phyloP scores from a whole-genome alignment of 2,888 invertebrate genomes.

The Thalpophila matura region DNA sequence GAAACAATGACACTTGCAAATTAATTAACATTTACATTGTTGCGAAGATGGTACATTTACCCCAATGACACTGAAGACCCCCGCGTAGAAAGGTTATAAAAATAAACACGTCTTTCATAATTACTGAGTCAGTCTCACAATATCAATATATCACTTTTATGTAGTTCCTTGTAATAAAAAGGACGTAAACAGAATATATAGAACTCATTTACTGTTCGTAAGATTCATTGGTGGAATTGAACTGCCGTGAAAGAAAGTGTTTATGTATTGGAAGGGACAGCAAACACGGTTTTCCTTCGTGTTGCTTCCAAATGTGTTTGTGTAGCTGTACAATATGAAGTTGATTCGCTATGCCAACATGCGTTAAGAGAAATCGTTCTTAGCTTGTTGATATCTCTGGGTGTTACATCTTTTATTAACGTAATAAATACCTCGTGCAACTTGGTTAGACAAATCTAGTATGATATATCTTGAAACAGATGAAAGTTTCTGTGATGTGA shows the following conservation, averaged over 20 bases:
- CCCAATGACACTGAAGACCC: constrained; percentile 48
- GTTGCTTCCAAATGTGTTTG: constrained; percentile 29
- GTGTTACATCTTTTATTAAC: neutral
- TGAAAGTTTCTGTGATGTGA: constrained; percentile 1
- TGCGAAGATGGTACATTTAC: constrained; percentile 33
- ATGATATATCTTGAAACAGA: neutral
- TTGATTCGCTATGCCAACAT: constrained; percentile 20
- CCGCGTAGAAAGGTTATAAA: constrained; percentile 58
- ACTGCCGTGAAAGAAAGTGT: constrained; percentile 19
- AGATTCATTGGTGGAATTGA: constrained; percentile 36
- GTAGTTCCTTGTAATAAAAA: constrained; percentile 50
- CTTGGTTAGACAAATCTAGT: neutral
- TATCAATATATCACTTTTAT: constrained; percentile 52
- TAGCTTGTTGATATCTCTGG: neutral
- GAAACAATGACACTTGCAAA: constrained; percentile 22
- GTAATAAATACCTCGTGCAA: neutral
- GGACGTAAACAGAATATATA: constrained; percentile 45
- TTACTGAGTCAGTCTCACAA: constrained; percentile 39
- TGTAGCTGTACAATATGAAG: constrained; percentile 9
- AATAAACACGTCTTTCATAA: constrained; percentile 55
- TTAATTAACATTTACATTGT: constrained; percentile 25
- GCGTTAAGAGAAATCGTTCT: constrained; percentile 5
- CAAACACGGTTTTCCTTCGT: constrained; percentile 1
- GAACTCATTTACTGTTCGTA: constrained; percentile 33
- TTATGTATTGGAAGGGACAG: constrained; percentile 28